Base-by-base conservation (phyloP, 2,797 vertebrate genomes). In the Craterocephalus amniculus region DNA sequence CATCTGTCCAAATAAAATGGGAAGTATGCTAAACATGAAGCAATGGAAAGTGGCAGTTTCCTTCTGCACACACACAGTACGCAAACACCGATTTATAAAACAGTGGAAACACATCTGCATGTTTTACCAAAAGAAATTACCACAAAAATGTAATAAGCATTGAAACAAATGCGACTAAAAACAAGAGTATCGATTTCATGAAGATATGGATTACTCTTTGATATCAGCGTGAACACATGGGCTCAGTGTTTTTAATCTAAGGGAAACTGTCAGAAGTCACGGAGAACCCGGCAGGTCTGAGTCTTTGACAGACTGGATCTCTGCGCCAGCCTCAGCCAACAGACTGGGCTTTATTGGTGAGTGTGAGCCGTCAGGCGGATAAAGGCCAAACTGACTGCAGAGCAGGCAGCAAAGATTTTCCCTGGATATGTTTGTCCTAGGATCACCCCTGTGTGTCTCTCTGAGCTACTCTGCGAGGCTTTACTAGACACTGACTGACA, bases 401-500 rank as follows among this genome's bases (percentile, higher is more conserved):
- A 74, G 59, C 48, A 70, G 82, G 78, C 56, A 74, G 54, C n/a
- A 40, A 14, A 73, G 38, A 54, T 38, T 78, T 78, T 81, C 45
- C 38, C 61, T 38, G 54, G 32, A 32, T 58, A 70, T 71, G 67
- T 78, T 69, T 72, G 63, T 63, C 67, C 70, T 58, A 57, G 68
- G 72, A 71, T 71, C 72, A 60, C 58, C 48, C 63, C 38, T 58
- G 24, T 31, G 49, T 32, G 32, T 72, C 40, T 58, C 48, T 56
- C 45, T 55, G 32, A 76, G 59, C 66, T 56, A 45, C 14, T n/a
- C 27, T 57, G 57, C 0, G 5, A 81, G 63, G 40, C 49, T 78
- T 71, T 58, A 49, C 29, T 26, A 72, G 84, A 74, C 13, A 22
- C 55, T 67, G 81, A 76, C 80, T 88, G 87, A 89, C 88, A 91